Percentiles rank a stretch among this genome's conserved stretches.
phyloP scores from a whole-genome alignment of 2,113 vertebrate genomes.

The Thinocorus orbignyianus region DNA sequence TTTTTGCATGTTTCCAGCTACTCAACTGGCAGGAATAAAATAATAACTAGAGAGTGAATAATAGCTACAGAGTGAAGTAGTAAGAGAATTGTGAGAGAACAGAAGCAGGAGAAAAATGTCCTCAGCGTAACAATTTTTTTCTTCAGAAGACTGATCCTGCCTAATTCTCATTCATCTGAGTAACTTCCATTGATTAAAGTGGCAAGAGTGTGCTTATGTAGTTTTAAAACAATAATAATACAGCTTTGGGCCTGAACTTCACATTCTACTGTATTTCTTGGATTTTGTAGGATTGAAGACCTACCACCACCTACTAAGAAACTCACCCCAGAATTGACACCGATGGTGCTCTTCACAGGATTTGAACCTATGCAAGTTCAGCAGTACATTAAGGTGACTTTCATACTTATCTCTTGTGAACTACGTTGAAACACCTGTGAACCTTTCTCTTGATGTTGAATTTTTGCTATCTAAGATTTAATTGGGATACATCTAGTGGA shows the following conservation, averaged over 20 bases:
- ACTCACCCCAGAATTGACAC: slow-evolving; percentile 87
- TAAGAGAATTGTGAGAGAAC: neutral
- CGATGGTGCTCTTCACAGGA: slow-evolving; percentile 91
- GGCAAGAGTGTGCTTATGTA: neutral
- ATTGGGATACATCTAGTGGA: neutral
- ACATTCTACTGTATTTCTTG: neutral
- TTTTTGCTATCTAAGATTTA: neutral
- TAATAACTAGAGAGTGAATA: neutral
- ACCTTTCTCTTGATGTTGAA: neutral
- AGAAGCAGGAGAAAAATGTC: neutral
- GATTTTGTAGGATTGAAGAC: slow-evolving; percentile 85
- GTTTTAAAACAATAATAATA: neutral
- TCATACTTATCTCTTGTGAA: neutral
- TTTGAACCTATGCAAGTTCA: slow-evolving; percentile 91
- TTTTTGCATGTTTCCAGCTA: neutral
- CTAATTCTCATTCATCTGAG: neutral
- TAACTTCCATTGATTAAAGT: neutral
- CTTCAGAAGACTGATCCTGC: neutral
- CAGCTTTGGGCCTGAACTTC: neutral
- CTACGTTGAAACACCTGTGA: neutral
- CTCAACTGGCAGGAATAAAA: neutral
- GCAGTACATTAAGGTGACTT: slow-evolving; percentile 90
- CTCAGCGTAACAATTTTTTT: neutral
- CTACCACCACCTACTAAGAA: slow-evolving; percentile 88
- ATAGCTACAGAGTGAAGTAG: neutral